These are phyloP conservation scores for Spheniscus mendiculus DNA, from an alignment of 2,113 vertebrate genomes.

Conservation along the genomic window DNA sequence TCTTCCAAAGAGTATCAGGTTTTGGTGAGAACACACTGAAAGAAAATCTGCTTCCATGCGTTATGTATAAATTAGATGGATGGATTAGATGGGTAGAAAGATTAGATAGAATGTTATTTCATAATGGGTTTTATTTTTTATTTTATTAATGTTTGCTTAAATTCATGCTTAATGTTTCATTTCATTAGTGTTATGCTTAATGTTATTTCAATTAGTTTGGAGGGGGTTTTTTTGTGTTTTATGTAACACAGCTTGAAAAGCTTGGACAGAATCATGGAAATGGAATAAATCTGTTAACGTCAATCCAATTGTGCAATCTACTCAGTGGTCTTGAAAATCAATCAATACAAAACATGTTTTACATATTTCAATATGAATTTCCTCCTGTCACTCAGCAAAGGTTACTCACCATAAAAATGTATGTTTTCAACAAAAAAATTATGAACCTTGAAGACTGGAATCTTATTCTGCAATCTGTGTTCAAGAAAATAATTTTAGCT, in stretches of 20 bases:
- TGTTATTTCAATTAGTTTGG: slow-evolving; percentile 22
- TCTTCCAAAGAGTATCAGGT: not conserved
- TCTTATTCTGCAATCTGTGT: not conserved
- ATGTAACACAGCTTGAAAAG: slow-evolving; percentile 6
- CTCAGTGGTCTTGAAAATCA: slow-evolving; percentile 30
- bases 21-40: not conserved
- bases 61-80: not conserved
- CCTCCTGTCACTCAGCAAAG: not conserved
- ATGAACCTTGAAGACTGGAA: not conserved
- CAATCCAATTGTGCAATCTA: slow-evolving; percentile 47
- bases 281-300: slow-evolving; percentile 26
- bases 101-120: not conserved
- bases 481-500: slow-evolving; percentile 3
- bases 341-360: slow-evolving; percentile 47
- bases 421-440: not conserved
- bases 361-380: slow-evolving; percentile 52
- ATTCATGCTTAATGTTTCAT: not conserved
- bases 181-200: not conserved
- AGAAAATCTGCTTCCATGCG: not conserved
- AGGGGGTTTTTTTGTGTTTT: not conserved
- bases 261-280: slow-evolving; percentile 21
- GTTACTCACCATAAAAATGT: slow-evolving; percentile 15
- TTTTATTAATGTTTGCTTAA: slow-evolving; percentile 1
- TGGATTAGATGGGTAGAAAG: not conserved
- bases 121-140: not conserved